A percentile compares a stretch with the other conserved stretches of the same genome.
phyloP scores from a whole-genome alignment of 2,888 invertebrate species.

The Drosophila ezoana region DNA sequence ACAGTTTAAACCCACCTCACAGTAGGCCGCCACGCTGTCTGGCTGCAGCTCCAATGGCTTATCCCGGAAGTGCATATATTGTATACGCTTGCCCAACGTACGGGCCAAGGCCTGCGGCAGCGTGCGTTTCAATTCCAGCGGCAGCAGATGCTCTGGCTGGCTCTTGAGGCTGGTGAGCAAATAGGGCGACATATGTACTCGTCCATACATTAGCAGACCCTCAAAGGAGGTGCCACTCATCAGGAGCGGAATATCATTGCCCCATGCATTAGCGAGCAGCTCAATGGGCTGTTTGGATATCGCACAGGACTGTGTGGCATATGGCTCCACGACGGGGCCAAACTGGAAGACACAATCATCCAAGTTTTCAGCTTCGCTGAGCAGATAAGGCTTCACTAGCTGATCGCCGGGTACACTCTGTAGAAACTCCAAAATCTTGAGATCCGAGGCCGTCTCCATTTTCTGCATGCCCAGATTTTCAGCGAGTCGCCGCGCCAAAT shows the following conservation, averaged over 20 bases:
- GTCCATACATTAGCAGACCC: slow-evolving; percentile 80
- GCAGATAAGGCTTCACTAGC: slow-evolving; percentile 67
- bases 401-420: slow-evolving; percentile 57
- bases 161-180: slow-evolving; percentile 65
- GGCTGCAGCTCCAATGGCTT: slow-evolving; percentile 70
- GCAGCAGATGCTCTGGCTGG: slow-evolving; percentile 77
- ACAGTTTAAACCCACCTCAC: slow-evolving; percentile 65
- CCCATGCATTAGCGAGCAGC: slow-evolving; percentile 78
- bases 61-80: slow-evolving; percentile 66
- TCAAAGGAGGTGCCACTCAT: slow-evolving; percentile 83
- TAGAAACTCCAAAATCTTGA: slow-evolving; percentile 59
- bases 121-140: slow-evolving; percentile 67
- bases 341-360: slow-evolving; percentile 80
- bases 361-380: slow-evolving; percentile 73
- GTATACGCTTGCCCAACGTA: slow-evolving; percentile 56
- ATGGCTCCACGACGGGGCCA: slow-evolving; percentile 83
- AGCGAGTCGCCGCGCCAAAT: slow-evolving; percentile 77
- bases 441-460: slow-evolving; percentile 69
- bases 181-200: slow-evolving; percentile 67
- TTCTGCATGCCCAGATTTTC: slow-evolving; percentile 67
- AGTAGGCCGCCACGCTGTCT: slow-evolving; percentile 80
- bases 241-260: slow-evolving; percentile 81
- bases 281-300: slow-evolving; percentile 73
- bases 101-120: slow-evolving; percentile 58
- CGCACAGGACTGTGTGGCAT: slow-evolving; percentile 70